These are phyloP conservation scores for Sthenelais limicola DNA, from an alignment of 2,888 invertebrate species.

Conservation along the genomic window DNA sequence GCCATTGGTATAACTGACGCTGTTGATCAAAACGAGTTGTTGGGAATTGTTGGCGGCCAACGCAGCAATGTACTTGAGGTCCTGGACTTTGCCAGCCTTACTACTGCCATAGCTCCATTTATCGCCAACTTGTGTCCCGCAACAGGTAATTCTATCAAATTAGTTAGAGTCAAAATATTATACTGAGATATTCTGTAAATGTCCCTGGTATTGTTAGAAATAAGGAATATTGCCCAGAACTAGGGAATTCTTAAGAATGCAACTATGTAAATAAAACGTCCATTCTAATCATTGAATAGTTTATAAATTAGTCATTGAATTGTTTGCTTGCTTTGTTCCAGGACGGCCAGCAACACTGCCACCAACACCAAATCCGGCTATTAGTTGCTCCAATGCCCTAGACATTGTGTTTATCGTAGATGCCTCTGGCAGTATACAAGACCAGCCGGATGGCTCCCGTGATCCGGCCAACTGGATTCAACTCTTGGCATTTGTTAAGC, in stretches of 20 bases:
- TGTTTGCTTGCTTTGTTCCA: too few relatives aligned
- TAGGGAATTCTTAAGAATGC: too few relatives aligned
- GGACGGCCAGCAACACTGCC: not conserved
- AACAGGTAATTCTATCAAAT: too few relatives aligned
- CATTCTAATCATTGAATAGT: too few relatives aligned
- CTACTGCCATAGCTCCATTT: not conserved
- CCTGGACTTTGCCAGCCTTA: not conserved
- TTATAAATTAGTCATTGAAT: too few relatives aligned
- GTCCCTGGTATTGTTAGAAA: too few relatives aligned
- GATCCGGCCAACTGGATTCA: slow-evolving; percentile 14
- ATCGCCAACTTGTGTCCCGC: slow-evolving; percentile 2
- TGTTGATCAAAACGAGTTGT: not conserved
- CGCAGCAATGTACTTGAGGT: not conserved
- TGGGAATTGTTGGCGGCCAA: not conserved
- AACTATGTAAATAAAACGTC: too few relatives aligned
- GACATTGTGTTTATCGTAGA: not conserved
- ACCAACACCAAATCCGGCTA: not conserved
- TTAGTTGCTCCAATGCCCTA: not conserved
- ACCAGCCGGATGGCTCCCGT: slow-evolving; percentile 11
- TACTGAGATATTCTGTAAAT: too few relatives aligned
- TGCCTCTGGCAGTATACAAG: not conserved
- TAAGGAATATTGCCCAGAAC: too few relatives aligned
- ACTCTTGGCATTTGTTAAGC: slow-evolving; percentile 2
- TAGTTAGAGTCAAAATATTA: too few relatives aligned
- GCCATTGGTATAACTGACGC: slow-evolving; percentile 20